These are phyloP conservation scores for Sylvilagus bachmani DNA, from an alignment of 2,113 vertebrate species.

Conservation along the genomic window DNA sequence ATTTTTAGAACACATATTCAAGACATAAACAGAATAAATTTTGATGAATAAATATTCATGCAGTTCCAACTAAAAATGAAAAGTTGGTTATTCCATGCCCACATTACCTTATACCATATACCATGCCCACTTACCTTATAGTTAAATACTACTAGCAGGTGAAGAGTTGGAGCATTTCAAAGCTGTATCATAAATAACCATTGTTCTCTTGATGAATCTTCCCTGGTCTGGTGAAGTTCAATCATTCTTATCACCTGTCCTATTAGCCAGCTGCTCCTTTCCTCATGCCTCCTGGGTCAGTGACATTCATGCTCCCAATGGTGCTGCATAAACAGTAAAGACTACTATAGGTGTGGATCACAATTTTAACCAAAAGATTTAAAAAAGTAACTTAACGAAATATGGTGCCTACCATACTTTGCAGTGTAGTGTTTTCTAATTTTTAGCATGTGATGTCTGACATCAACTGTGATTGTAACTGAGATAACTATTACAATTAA, in stretches of 20 bases:
- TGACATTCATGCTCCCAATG: slow-evolving; percentile 45
- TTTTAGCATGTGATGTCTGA: neutral
- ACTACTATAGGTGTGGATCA: neutral
- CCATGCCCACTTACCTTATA: neutral
- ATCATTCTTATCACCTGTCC: slow-evolving; percentile 43
- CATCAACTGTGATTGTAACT: neutral
- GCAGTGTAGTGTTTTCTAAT: neutral
- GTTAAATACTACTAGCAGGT: neutral
- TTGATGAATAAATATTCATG: neutral
- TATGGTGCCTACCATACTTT: neutral
- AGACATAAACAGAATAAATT: neutral
- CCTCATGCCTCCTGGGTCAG: neutral
- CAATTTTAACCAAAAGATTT: neutral
- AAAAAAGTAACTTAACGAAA: neutral
- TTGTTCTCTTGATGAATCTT: slow-evolving; percentile 23
- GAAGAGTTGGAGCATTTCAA: slow-evolving; percentile 7
- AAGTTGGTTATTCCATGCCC: neutral
- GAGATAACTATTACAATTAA: neutral
- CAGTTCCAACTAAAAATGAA: neutral
- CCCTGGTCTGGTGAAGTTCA: slow-evolving; percentile 17
- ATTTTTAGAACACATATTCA: neutral
- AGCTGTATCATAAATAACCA: slow-evolving; percentile 49
- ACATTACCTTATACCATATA: neutral
- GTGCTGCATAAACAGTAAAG: neutral
- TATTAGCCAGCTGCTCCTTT: slow-evolving; percentile 28